Evolutionary conservation across 1,140 invertebrate genomes (phyloP).

Genomic region (Antheraea mylitta): DNA sequence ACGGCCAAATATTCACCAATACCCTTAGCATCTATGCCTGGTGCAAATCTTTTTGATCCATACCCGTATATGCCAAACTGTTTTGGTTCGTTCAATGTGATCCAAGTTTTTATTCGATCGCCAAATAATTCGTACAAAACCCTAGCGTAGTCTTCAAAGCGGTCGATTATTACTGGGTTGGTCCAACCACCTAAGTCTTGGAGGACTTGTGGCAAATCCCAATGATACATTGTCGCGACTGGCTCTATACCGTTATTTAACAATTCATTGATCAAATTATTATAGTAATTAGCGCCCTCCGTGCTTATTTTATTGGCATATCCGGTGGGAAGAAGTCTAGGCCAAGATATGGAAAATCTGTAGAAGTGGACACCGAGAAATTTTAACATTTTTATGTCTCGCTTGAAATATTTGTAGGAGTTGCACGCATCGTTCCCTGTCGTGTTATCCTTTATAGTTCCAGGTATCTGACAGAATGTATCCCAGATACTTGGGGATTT

Average conservation of each 20-base stretch:
- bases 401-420: conserved; percentile 22
- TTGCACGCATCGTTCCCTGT: conserved; percentile 17
- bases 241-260: conserved; percentile 19
- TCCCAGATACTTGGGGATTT: conserved; percentile 58
- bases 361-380: conserved; percentile 77
- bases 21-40: conserved; percentile 5
- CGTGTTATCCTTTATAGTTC: conserved; percentile 14
- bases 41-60: conserved; percentile 11
- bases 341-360: conserved; percentile 83
- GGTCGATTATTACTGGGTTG: conserved; percentile 17
- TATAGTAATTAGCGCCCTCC: conserved; percentile 20
- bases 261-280: conserved; percentile 20
- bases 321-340: conserved; percentile 80
- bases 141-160: conserved; percentile 20
- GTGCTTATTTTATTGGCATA: conserved; percentile 30
- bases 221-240: conserved; percentile 19
- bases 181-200: conserved; percentile 25
- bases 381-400: conserved; percentile 24
- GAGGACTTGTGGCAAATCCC: conserved; percentile 24
- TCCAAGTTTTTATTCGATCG: conserved; percentile 22
- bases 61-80: conserved; percentile 17
- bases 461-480: conserved; percentile 11
- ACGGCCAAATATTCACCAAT: conserved; percentile 18
- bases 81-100: conserved; percentile 22
- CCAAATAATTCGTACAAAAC: conserved; percentile 16